Evolutionary conservation across 2,113 vertebrate species (phyloP), one percentile per base, ranked within the genome.

Genomic region (Solea senegalensis): DNA sequence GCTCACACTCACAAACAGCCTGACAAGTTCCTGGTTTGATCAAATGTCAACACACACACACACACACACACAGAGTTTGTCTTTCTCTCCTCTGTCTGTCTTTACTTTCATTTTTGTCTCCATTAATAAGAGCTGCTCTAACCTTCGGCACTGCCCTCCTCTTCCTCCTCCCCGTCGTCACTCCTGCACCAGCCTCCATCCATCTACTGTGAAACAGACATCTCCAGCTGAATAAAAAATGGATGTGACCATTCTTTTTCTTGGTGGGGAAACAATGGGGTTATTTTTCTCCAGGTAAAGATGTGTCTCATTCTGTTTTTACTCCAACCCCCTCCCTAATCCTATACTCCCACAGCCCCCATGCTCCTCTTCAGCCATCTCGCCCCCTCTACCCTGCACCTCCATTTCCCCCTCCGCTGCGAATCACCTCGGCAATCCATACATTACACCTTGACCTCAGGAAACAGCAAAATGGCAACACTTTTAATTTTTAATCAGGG

Each of bases 401-500:
- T 74, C 83, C 65, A 48, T 80, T 2, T 13, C 44, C 40, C 4
- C 21, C 65, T 76, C 81, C 69, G 44, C 80, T 2, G 65, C 74
- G 81, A 83, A 44, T 72, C 67, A 69, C 76, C 83, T 79, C 85
- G 74, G 70, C 69, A 76, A 66, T 82, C 81, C 79, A 75, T 82
- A 74, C 75, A 67, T 74, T 86, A 82, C 73, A 78, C 65, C 67
- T 21, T 26, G 57, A 82, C 80, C 76, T 72, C 72, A 78, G 80
- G 60, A 82, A 84, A 69, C 64, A 48, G 63, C 45, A 11, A 45
- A 89, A 88, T 49, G 58, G 82, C 75, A 87, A 88, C 73, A 75
- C 71, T 86, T 85, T 89, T 72, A 82, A 90, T 89, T 91, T 94
- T 90, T 91, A 92, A 92, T 91, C 90, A 93, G 86, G 77, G 66